Percentiles rank a stretch among this genome's conserved stretches.
Conservation (phyloP, 1,140 invertebrate genomes). For the Brachionus rubens region DNA sequence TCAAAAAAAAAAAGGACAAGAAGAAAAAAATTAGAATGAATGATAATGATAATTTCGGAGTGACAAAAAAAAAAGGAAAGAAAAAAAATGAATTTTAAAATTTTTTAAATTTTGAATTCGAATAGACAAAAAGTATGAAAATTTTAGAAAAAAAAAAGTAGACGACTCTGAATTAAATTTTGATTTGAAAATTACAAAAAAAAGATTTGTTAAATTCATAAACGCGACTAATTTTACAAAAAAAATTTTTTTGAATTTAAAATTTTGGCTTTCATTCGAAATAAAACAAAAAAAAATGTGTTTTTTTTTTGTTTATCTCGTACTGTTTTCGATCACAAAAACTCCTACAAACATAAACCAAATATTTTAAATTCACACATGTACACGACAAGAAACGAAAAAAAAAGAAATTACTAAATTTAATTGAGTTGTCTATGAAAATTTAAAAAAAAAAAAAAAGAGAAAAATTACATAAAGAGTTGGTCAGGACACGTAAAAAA, state of each 20-base stretch:
- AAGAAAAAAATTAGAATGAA: neutral
- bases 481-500: neutral
- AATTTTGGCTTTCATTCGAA: slow-evolving; percentile 7
- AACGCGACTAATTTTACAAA: slow-evolving; percentile 3
- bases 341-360: slow-evolving; percentile 7
- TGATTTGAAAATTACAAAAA: neutral
- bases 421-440: slow-evolving; percentile 44
- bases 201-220: neutral
- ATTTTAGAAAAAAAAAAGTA: slow-evolving; percentile 31
- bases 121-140: neutral
- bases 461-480: slow-evolving; percentile 17
- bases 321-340: neutral
- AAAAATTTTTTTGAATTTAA: slow-evolving; percentile 28
- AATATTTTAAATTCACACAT: slow-evolving; percentile 19
- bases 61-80: too few relatives aligned
- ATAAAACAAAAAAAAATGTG: neutral
- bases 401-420: slow-evolving; percentile 42
- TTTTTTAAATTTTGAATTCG: slow-evolving; percentile 23
- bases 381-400: neutral
- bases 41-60: neutral
- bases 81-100: neutral
- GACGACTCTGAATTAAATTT: slow-evolving; percentile 28
- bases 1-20: too few relatives aligned
- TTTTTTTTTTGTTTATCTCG: neutral
- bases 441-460: neutral